A percentile compares a stretch with the other conserved stretches of the same genome.
phyloP scores from a whole-genome alignment of 2,113 vertebrate species.

The Ornithorhynchus anatinus region DNA sequence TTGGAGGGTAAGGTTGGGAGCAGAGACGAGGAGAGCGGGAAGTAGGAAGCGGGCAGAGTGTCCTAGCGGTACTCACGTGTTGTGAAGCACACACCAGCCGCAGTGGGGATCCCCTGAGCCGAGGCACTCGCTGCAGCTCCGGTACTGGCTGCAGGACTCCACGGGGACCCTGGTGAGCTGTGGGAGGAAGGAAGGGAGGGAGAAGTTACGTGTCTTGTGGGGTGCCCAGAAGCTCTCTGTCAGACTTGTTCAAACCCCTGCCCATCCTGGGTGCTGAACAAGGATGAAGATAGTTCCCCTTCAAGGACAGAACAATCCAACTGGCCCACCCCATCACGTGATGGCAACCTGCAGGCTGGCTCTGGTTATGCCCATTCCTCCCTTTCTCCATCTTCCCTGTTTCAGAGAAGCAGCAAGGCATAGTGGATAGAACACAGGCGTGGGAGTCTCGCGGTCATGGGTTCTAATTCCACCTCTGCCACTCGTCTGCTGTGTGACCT shows the following conservation, averaged over 20 bases:
- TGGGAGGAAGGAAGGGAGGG: slow-evolving; percentile 31
- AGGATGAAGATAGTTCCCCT: neutral
- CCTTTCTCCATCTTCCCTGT: no score
- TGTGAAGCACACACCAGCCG: slow-evolving; percentile 98
- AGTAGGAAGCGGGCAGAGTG: neutral
- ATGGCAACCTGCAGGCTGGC: no score
- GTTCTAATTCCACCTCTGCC: no score
- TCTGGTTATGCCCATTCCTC: no score
- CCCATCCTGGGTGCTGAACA: neutral
- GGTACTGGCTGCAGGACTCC: slow-evolving; percentile 90
- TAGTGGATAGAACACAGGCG: no score
- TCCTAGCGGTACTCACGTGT: slow-evolving; percentile 80
- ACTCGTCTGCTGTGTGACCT: no score
- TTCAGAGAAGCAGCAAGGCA: no score
- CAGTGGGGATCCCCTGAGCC: slow-evolving; percentile 96
- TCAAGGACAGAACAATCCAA: no score
- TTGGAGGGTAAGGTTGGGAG: neutral
- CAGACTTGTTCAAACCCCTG: accelerated
- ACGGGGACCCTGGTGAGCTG: slow-evolving; percentile 93
- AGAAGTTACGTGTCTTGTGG: slow-evolving; percentile 20
- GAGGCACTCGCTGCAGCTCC: slow-evolving; percentile 88
- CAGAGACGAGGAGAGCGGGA: accelerated
- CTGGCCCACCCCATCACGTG: no score
- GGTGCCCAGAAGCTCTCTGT: neutral
- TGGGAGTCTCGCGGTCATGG: no score